phyloP scores from a whole-genome alignment of 2,888 invertebrate species.

The Synanthedon tipuliformis region DNA sequence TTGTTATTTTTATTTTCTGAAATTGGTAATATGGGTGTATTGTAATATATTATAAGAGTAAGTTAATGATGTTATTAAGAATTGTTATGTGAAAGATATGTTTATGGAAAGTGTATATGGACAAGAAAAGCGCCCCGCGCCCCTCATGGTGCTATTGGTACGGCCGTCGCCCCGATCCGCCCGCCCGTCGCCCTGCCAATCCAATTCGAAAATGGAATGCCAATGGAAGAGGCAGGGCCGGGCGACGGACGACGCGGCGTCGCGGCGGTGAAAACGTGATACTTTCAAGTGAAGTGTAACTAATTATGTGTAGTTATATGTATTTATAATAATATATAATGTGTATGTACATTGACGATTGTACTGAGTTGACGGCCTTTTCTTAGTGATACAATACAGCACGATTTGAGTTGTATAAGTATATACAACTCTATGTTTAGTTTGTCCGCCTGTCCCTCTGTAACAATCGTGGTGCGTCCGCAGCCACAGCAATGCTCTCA shows the following conservation, averaged over 20 bases:
- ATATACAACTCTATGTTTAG: no score
- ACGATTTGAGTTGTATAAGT: no score
- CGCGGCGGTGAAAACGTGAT: not conserved
- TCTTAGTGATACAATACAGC: not conserved
- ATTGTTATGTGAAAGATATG: constrained; percentile 16
- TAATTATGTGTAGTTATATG: not conserved
- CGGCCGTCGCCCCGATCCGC: constrained; percentile 1
- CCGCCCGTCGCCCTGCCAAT: not conserved
- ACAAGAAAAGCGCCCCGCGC: constrained; percentile 1
- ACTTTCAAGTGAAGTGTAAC: not conserved
- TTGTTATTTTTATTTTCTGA: constrained; percentile 30
- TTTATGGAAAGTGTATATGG: constrained; percentile 21
- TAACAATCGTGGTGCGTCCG: no score
- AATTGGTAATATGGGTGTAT: constrained; percentile 40
- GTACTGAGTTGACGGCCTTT: not conserved
- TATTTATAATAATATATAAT: not conserved
- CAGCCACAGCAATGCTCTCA: no score
- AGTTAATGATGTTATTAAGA: constrained; percentile 34
- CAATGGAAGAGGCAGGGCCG: not conserved
- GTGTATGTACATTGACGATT: not conserved
- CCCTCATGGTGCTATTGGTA: not conserved
- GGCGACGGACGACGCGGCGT: constrained; percentile 1
- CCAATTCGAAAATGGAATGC: not conserved
- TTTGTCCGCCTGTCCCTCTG: no score
- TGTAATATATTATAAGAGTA: constrained; percentile 17